Conservation (phyloP, 2,797 vertebrate genomes). For the Phrynocephalus guinanensis region DNA sequence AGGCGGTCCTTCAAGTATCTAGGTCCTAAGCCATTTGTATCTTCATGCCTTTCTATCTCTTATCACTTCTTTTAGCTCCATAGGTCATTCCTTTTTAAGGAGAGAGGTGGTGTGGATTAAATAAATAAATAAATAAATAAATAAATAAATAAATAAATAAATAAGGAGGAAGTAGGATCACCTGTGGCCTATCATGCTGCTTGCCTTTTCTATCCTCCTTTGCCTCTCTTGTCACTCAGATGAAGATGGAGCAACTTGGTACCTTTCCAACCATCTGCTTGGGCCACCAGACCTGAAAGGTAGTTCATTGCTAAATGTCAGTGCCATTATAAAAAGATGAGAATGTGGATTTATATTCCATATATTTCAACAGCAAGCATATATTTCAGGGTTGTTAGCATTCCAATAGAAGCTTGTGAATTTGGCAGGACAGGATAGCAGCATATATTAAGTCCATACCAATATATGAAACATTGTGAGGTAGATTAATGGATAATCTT, state of each 20-base stretch:
- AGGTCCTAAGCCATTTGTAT: too few species aligned
- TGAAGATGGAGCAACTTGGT: background rate
- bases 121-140: too few species aligned
- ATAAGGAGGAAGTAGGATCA: background rate
- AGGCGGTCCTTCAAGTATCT: too few species aligned
- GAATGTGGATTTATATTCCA: background rate
- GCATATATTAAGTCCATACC: constrained; percentile 29
- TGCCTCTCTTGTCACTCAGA: background rate
- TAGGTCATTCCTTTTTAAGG: too few species aligned
- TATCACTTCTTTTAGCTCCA: too few species aligned
- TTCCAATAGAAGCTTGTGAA: constrained; percentile 48
- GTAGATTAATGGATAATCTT: constrained; percentile 66
- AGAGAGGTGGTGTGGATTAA: too few species aligned
- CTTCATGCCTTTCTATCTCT: too few species aligned
- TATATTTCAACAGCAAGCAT: constrained; percentile 28
- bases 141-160: background rate
- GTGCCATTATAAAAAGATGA: background rate
- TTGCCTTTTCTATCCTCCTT: background rate
- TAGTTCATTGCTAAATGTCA: background rate
- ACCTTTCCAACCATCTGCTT: background rate
- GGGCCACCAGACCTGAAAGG: background rate
- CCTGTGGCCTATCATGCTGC: background rate
- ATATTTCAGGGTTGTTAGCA: constrained; percentile 39
- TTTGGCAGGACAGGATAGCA: constrained; percentile 44
- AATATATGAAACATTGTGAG: constrained; percentile 43